phyloP scores from a whole-genome alignment of 1,140 invertebrate genomes.

The Halictus rubicundus region DNA sequence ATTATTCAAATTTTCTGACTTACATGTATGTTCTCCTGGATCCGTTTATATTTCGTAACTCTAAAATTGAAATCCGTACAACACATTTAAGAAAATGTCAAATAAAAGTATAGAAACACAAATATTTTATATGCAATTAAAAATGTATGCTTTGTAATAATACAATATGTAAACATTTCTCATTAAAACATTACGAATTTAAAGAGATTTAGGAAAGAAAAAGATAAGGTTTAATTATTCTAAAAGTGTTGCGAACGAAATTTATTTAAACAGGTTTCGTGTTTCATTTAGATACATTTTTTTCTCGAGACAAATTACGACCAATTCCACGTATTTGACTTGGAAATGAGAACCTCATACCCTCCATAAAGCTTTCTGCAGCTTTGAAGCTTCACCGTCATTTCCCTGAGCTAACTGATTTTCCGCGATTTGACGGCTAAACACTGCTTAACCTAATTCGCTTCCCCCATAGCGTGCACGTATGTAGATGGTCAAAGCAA shows the following conservation, averaged over 20 bases:
- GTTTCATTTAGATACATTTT: background rate
- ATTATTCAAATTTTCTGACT: too few species aligned
- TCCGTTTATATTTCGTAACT: too few species aligned
- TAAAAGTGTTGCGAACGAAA: background rate
- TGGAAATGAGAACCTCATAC: background rate
- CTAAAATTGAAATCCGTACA: too few species aligned
- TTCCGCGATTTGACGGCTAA: background rate
- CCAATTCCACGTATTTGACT: background rate
- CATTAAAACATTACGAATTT: background rate
- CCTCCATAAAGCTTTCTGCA: background rate
- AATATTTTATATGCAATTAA: too few species aligned
- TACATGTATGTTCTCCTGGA: too few species aligned
- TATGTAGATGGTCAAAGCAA: background rate
- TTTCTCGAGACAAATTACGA: background rate
- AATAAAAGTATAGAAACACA: too few species aligned
- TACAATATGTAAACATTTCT: too few species aligned
- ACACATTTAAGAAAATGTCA: too few species aligned
- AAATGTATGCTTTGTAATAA: too few species aligned
- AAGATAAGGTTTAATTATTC: background rate
- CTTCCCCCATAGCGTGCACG: background rate
- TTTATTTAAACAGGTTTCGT: background rate
- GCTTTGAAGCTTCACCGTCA: conserved; percentile 1
- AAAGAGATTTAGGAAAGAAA: background rate
- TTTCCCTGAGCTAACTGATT: background rate
- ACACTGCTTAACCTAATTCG: conserved; percentile 15